Conservation (phyloP, 2,797 vertebrate genomes). For the Sparidentex hasta region DNA sequence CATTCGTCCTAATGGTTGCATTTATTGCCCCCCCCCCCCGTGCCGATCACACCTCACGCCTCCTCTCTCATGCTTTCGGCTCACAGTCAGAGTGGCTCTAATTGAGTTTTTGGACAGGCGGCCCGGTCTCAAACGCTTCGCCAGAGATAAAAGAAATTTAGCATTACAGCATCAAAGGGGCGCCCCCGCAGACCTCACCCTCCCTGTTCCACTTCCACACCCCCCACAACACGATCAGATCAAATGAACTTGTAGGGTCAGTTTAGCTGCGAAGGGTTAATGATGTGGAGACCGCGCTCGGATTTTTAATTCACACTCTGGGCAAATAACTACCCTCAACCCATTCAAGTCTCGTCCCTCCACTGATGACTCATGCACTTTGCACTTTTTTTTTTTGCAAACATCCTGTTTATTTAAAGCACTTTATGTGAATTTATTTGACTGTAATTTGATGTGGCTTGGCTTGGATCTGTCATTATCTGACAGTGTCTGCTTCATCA, state of each 20-base stretch:
- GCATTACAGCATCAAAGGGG: slow-evolving; percentile 72
- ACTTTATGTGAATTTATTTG: slow-evolving; percentile 48
- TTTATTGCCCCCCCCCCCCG: background rate
- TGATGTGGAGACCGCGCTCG: slow-evolving; percentile 44
- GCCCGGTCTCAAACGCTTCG: slow-evolving; percentile 57
- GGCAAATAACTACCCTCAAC: slow-evolving; percentile 39
- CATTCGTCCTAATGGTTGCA: slow-evolving; percentile 42
- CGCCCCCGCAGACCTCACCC: slow-evolving; percentile 9
- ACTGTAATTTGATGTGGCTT: slow-evolving; percentile 51
- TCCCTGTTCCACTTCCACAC: slow-evolving; percentile 31
- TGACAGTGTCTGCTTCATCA: slow-evolving; percentile 26
- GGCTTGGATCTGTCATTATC: slow-evolving; percentile 46
- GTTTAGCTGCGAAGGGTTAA: slow-evolving; percentile 69
- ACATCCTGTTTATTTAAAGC: slow-evolving; percentile 64
- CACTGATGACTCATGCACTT: slow-evolving; percentile 51
- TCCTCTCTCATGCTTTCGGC: slow-evolving; percentile 69
- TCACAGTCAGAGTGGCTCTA: slow-evolving; percentile 55
- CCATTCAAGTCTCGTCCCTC: slow-evolving; percentile 32
- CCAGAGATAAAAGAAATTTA: slow-evolving; percentile 75
- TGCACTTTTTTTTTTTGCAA: slow-evolving; percentile 23
- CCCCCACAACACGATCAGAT: slow-evolving; percentile 64
- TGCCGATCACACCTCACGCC: slow-evolving; percentile 65
- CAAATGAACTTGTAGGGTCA: slow-evolving; percentile 74
- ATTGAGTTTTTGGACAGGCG: slow-evolving; percentile 73
- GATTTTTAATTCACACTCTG: slow-evolving; percentile 65